Percentiles rank a stretch among this genome's conserved stretches.
phyloP scores from a whole-genome alignment of 2,888 invertebrate species.

The Autographa pulchrina region DNA sequence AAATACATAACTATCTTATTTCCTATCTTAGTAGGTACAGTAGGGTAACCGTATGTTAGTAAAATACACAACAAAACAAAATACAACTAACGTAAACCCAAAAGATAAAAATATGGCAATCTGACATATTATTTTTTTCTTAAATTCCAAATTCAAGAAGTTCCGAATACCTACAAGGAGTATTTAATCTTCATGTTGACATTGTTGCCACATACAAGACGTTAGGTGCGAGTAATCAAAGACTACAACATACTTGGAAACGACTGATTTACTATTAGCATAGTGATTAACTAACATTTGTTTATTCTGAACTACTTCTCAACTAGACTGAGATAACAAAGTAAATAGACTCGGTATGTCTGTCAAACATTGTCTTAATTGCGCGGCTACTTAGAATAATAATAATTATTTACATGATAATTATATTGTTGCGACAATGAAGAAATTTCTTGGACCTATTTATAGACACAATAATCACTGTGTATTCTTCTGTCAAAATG shows the following conservation, averaged over 20 bases:
- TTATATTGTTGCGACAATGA: neutral
- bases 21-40: no score
- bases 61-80: neutral
- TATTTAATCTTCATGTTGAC: slow-evolving; percentile 6
- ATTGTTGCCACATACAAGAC: slow-evolving; percentile 6
- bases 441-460: neutral
- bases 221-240: slow-evolving; percentile 2
- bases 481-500: slow-evolving; percentile 1
- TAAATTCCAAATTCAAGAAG: neutral
- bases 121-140: neutral
- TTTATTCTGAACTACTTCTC: slow-evolving; percentile 19
- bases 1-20: neutral
- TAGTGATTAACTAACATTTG: slow-evolving; percentile 42
- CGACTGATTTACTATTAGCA: slow-evolving; percentile 22
- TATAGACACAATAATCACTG: neutral
- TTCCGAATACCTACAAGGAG: neutral
- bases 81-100: neutral
- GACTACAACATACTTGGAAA: neutral
- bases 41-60: no score
- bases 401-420: neutral
- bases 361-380: slow-evolving; percentile 31
- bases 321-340: slow-evolving; percentile 40
- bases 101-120: no score
- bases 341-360: slow-evolving; percentile 22
- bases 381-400: neutral